Conservation (phyloP, 2,113 vertebrate genomes). For the Eclectus roratus region DNA sequence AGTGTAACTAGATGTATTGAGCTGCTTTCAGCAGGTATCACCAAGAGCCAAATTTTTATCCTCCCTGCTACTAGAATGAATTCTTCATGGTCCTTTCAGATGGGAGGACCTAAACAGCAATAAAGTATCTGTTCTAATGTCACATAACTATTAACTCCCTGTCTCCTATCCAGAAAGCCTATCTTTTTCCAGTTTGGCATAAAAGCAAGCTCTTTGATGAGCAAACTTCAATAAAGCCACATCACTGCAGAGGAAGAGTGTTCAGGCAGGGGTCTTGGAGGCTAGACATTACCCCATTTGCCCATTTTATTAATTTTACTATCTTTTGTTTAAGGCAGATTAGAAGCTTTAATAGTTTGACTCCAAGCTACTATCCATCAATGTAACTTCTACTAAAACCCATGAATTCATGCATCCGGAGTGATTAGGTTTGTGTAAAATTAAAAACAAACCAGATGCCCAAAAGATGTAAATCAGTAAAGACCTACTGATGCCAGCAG, state of each 20-base stretch:
- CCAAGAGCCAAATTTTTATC: background rate
- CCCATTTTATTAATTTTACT: background rate
- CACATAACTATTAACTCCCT: background rate
- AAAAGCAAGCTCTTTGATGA: background rate
- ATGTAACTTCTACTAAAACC: background rate
- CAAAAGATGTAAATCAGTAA: background rate
- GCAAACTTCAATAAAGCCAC: background rate
- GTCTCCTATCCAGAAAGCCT: background rate
- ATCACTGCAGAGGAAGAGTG: background rate
- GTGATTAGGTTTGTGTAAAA: background rate
- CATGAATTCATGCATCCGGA: background rate
- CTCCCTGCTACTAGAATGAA: background rate
- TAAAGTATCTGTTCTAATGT: background rate
- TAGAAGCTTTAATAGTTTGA: background rate
- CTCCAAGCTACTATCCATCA: background rate
- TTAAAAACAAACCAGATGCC: conserved; percentile 1
- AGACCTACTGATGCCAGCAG: background rate
- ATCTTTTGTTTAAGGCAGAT: rapidly evolving
- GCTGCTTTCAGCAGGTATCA: background rate
- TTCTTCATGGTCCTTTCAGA: background rate
- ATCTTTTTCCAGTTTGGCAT: background rate
- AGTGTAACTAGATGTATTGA: background rate
- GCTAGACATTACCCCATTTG: background rate
- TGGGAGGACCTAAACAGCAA: background rate
- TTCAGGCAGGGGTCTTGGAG: background rate